Evolutionary conservation across 2,113 vertebrate genomes (phyloP).

Genomic region (Vidua chalybeata): DNA sequence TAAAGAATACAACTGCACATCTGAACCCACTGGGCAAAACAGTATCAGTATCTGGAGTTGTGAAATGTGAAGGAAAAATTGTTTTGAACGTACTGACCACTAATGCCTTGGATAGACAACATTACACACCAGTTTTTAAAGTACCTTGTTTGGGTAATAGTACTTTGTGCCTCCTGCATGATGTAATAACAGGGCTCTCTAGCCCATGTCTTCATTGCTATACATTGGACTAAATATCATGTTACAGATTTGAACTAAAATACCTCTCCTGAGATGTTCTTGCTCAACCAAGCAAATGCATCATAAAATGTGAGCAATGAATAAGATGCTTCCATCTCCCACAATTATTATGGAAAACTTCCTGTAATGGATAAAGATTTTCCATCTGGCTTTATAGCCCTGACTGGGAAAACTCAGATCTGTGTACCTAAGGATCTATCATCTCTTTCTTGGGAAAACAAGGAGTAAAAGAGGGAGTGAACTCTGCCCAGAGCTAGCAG

Average conservation of each 20-base stretch:
- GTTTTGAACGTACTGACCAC: neutral
- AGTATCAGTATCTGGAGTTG: neutral
- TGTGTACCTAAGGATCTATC: neutral
- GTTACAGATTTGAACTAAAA: neutral
- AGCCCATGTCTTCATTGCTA: neutral
- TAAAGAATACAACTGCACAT: neutral
- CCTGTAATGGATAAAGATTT: neutral
- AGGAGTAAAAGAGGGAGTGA: neutral
- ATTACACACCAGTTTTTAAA: neutral
- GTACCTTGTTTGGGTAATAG: neutral
- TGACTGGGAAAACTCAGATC: neutral
- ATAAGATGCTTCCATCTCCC: neutral
- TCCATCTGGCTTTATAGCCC: neutral
- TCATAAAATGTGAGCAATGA: neutral
- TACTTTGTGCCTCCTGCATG: neutral
- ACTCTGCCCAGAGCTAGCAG: neutral
- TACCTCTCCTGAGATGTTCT: neutral
- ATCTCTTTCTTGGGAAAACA: neutral
- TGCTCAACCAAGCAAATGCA: neutral
- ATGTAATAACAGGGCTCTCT: neutral
- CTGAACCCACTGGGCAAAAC: neutral
- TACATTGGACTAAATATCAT: neutral
- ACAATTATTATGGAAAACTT: neutral
- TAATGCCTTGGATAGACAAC: neutral
- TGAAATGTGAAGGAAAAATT: neutral